Conservation (phyloP, 2,888 invertebrate species). For the Hyles lineata region DNA sequence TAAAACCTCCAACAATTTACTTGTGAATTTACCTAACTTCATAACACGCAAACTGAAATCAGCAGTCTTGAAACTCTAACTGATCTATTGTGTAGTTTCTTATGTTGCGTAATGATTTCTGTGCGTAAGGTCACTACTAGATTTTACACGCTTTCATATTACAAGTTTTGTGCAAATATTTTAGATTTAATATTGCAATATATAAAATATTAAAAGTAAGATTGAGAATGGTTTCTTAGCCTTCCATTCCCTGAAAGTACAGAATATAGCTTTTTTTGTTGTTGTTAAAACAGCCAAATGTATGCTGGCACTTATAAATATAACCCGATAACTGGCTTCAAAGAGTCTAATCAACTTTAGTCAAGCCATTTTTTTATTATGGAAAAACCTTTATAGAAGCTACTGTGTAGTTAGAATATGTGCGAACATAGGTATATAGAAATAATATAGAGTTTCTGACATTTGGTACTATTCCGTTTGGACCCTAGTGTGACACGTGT, state of each 20-base stretch:
- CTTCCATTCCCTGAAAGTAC: too few relatives aligned
- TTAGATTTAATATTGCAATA: not conserved
- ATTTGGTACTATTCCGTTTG: not conserved
- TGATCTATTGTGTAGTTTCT: constrained; percentile 58
- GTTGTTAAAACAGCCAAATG: too few relatives aligned
- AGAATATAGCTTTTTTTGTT: too few relatives aligned
- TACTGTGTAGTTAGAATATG: too few relatives aligned
- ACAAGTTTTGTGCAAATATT: constrained; percentile 6
- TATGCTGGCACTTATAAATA: too few relatives aligned
- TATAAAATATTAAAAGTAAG: not conserved
- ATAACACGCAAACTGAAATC: not conserved
- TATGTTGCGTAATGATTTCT: constrained; percentile 62
- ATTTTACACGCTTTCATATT: constrained; percentile 79
- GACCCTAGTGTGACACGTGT: not conserved
- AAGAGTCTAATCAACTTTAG: too few relatives aligned
- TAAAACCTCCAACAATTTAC: too few relatives aligned
- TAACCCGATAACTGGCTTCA: too few relatives aligned
- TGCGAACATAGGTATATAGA: too few relatives aligned
- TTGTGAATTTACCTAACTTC: too few relatives aligned
- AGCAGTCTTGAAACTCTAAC: not conserved
- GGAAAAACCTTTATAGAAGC: too few relatives aligned
- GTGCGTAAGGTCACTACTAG: constrained; percentile 79
- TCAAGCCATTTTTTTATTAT: too few relatives aligned
- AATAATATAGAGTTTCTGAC: not conserved
- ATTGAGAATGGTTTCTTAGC: not conserved